Base-by-base conservation (phyloP, 2,113 vertebrate genomes). In the Acinonyx jubatus region DNA sequence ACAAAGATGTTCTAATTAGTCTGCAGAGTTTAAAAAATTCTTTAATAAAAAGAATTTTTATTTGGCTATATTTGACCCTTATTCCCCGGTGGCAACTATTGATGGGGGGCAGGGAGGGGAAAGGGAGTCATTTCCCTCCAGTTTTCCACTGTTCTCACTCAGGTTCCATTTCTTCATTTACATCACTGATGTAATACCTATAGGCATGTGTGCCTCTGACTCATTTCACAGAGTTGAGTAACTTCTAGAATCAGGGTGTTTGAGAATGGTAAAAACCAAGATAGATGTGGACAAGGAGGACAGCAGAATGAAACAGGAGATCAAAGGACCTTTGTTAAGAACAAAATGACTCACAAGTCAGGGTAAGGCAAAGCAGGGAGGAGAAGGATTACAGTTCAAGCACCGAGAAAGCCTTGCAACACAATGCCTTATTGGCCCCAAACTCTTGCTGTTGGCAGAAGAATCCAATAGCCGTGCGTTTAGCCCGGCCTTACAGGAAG, bases 391-490 rank as follows among this genome's bases (percentile, higher is more conserved):
- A 12, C 0, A 69, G 33, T 15, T n/a, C 38, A 27, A 38, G 27
- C 12, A 41, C 65, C 48, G 21, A 50, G 48, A 74, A 74, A 50
- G 66, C 48, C 55, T 68, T 73, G 71, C 16, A 16, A 2, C 9
- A 1, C 4, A 27, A 21, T 7, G 48, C 61, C 36, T 29, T 29
- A 9, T 0, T 57, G 57, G 6, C 25, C 13, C 57, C 45, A 10
- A 27, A 15, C 50, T 52, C 91, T 61, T 15, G 15, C 3, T n/a
- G 2, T 14, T 57, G 25, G 18, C 27, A 27, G 74, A 55, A 63
- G 57, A 8, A 18, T 4, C 4, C n/a, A 33, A 0, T 4, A 13
- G n/a, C 31, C 2, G 0, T 5, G 7, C 31, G 16, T 19, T 19
- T 21, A 19, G 27, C 57, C 25, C 63, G 68, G 21, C 12, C 41